These are phyloP conservation scores for Vidua chalybeata DNA, from an alignment of 2,113 vertebrate genomes.

Conservation along the genomic window DNA sequence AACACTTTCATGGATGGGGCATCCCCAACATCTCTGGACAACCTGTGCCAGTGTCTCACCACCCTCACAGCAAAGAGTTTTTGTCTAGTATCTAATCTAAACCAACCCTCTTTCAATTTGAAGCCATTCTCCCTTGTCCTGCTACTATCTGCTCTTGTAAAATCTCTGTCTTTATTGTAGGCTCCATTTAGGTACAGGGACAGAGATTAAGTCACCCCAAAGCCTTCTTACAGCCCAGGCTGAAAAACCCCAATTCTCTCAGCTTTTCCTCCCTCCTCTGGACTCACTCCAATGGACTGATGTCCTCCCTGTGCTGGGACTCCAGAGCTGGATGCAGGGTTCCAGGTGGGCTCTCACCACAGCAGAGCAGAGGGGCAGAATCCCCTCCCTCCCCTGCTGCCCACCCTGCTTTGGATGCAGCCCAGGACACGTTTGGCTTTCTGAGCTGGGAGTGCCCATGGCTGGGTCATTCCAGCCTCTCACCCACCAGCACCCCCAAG, in stretches of 20 bases:
- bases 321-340: neutral
- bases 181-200: neutral
- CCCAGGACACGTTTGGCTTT: neutral
- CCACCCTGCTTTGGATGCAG: neutral
- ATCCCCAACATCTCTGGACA: neutral
- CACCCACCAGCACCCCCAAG: neutral
- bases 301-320: too few species aligned
- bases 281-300: rapidly evolving
- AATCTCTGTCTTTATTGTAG: neutral
- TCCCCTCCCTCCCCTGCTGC: neutral
- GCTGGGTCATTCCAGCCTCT: neutral
- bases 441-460: neutral
- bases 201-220: neutral
- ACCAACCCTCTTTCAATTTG: neutral
- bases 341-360: neutral
- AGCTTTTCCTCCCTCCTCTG: neutral
- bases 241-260: neutral
- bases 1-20: neutral
- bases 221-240: neutral
- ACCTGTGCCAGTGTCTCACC: neutral
- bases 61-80: neutral
- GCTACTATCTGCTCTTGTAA: neutral
- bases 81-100: neutral
- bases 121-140: neutral
- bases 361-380: neutral